Conservation (phyloP, 2,797 vertebrate genomes). For the Alectoris magna region DNA sequence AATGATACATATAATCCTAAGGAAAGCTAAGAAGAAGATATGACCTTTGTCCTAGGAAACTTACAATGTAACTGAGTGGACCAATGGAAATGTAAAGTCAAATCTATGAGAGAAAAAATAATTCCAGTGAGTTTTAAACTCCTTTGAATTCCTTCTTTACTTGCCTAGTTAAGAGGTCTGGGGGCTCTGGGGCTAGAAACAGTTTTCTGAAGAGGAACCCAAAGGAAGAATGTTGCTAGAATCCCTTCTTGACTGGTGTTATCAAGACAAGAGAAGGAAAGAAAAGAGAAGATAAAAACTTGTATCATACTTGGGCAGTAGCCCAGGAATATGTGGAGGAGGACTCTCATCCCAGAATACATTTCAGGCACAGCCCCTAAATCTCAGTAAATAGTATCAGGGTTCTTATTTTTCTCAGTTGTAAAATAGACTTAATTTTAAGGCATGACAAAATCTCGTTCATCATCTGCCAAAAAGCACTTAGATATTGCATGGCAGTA, state of each 20-base stretch:
- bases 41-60: background rate
- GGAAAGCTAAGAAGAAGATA: background rate
- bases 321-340: slow-evolving; percentile 30
- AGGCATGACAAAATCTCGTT: slow-evolving; percentile 34
- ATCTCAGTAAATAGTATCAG: slow-evolving; percentile 47
- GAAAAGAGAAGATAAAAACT: background rate
- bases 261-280: background rate
- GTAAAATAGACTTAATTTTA: slow-evolving; percentile 56
- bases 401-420: slow-evolving; percentile 43
- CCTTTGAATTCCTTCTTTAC: background rate
- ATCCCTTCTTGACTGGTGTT: background rate
- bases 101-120: background rate
- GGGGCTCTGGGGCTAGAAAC: background rate
- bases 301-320: slow-evolving; percentile 21
- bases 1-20: background rate
- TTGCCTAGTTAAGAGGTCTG: background rate
- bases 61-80: background rate
- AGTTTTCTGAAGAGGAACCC: background rate
- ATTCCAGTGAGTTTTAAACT: background rate
- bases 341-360: slow-evolving; percentile 20
- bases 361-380: slow-evolving; percentile 32
- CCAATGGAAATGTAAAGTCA: background rate
- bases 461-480: slow-evolving; percentile 46
- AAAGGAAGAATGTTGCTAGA: background rate
- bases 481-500: slow-evolving; percentile 22